Conservation (phyloP, 2,888 invertebrate species). For the Cepaea hortensis region DNA sequence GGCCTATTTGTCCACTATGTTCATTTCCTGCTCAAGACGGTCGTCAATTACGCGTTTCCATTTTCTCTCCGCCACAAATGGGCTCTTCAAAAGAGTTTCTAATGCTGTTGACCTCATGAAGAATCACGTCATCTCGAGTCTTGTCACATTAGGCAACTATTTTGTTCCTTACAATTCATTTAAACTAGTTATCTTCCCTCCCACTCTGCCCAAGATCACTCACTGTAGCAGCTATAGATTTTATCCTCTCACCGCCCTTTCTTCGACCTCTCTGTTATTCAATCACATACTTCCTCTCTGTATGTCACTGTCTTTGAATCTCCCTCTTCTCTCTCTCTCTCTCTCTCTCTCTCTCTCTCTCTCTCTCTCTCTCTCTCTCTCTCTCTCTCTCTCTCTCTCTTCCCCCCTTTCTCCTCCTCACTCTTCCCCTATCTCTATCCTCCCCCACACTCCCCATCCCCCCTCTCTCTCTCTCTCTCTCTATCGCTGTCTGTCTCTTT, state of each 20-base stretch:
- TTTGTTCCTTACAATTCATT: background rate
- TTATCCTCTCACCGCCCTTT: no score
- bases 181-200: background rate
- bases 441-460: no score
- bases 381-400: background rate
- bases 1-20: slow-evolving; percentile 46
- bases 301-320: no score
- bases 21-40: slow-evolving; percentile 43
- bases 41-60: slow-evolving; percentile 33
- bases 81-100: slow-evolving; percentile 24
- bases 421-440: background rate
- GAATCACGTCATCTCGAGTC: slow-evolving; percentile 25
- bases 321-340: background rate
- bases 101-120: slow-evolving; percentile 41
- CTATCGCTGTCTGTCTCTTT: no score
- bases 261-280: no score
- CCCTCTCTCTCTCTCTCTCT: background rate
- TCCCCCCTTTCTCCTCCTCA: background rate
- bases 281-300: no score
- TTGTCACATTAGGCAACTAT: slow-evolving; percentile 1
- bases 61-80: slow-evolving; percentile 33
- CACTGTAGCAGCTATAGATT: no score
- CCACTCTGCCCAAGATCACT: no score
- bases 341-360: background rate
- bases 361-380: background rate